A percentile compares a stretch with the other conserved stretches of the same genome.
phyloP scores from a whole-genome alignment of 2,797 vertebrate genomes.

The Anisognathus igniventris region DNA sequence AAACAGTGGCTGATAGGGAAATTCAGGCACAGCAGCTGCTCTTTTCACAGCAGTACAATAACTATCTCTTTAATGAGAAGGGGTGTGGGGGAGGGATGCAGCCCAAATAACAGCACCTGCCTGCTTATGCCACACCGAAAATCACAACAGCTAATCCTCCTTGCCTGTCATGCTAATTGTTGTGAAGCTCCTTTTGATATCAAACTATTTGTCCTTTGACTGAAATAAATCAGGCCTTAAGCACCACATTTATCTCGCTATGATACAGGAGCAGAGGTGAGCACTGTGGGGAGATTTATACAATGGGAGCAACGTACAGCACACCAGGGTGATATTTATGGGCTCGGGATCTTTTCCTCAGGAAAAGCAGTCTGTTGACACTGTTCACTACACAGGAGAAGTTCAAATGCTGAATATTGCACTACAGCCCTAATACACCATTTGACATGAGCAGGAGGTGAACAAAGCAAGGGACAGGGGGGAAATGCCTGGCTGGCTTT shows the following conservation, averaged over 20 bases:
- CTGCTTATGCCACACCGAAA: slow-evolving; percentile 43
- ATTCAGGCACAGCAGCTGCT: slow-evolving; percentile 66
- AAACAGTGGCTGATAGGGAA: slow-evolving; percentile 64
- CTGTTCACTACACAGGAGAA: slow-evolving; percentile 14
- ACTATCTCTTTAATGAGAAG: slow-evolving; percentile 60
- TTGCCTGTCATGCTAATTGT: slow-evolving; percentile 68
- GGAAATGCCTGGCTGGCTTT: not conserved
- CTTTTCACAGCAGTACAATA: slow-evolving; percentile 70
- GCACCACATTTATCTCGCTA: slow-evolving; percentile 47
- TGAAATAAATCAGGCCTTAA: slow-evolving; percentile 68
- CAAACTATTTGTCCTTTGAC: slow-evolving; percentile 65
- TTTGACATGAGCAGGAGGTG: slow-evolving; percentile 16
- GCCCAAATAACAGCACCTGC: slow-evolving; percentile 64
- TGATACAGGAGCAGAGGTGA: slow-evolving; percentile 57
- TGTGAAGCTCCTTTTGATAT: slow-evolving; percentile 57
- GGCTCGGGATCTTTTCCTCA: not conserved
- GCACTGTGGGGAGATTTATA: slow-evolving; percentile 23
- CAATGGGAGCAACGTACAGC: not conserved
- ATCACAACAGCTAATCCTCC: slow-evolving; percentile 57
- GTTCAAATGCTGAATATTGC: slow-evolving; percentile 1
- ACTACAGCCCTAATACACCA: not conserved
- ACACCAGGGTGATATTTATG: not conserved
- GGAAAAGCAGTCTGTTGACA: slow-evolving; percentile 26
- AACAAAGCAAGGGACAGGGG: not conserved
- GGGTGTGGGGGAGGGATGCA: slow-evolving; percentile 8